Evolutionary conservation across 2,113 vertebrate genomes (phyloP), one percentile per base, ranked within the genome.

Genomic region (Sakesphorus luctuosus): DNA sequence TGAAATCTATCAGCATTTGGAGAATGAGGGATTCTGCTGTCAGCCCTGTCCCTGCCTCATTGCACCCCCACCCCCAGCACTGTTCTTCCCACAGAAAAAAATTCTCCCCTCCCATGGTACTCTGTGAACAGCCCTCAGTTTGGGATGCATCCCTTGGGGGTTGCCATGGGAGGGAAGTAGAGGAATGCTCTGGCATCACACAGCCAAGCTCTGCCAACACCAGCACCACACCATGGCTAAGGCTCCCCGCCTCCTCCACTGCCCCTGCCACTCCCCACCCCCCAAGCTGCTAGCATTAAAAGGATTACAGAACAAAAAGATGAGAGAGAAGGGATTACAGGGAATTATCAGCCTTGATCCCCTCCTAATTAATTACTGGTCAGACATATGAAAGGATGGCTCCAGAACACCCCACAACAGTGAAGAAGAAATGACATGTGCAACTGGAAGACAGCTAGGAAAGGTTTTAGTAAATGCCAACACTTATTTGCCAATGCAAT

Each of bases 331-430:
- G 63, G 96, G 96, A 98, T 97, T 97, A 97, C 56, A 76, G 95
- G 53, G 96, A 71, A 94, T 97, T 96, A 97, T 94, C 94, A 96
- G 93, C 73, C 63, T 82, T 95, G 94, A 97, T 97, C 86, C 96
- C 50, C 73, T 96, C 94, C 93, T 97, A 97, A 97, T 97, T 97
- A 97, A 97, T 97, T 97, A 96, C 92, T 95, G 94, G 94, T 96
- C 95, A 94, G 94, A 95, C 44, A 90, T 53, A 76, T 29, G 62
- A 87, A 95, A 93, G 49, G 55, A 72, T 73, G 74, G 73, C 82
- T 96, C 59, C 74, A 58, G 72, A 50, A 80, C 18, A 88, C 24
- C 16, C 78, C 38, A 49, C 1, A 3, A 88, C 72, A 90, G n/a
- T 18, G 88, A 91, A 67, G 72, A 94, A 53, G 52, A 82, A 88